A percentile compares a stretch with the other conserved stretches of the same genome.
These are phyloP conservation scores for Mus caroli DNA, from an alignment of 2,797 vertebrate genomes.

Conservation along the genomic window DNA sequence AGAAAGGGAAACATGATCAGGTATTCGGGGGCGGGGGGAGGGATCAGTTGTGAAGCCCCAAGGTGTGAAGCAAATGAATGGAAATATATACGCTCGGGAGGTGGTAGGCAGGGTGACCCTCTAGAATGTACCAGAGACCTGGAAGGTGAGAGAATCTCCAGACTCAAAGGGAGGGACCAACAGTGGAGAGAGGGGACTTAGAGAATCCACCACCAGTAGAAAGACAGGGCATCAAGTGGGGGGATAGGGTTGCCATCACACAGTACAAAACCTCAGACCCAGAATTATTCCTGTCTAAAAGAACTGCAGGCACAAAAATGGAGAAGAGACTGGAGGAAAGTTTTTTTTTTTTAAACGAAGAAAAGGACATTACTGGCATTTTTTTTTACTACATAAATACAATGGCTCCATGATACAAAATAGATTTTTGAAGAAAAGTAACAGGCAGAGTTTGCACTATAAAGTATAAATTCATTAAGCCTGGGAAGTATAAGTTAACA, in stretches of 20 bases:
- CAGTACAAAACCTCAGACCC: too few species aligned
- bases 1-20: not conserved
- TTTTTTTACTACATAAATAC: not conserved
- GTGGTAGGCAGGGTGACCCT: not conserved
- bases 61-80: not conserved
- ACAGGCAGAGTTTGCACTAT: not conserved
- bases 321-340: too few species aligned
- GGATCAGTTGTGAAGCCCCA: not conserved
- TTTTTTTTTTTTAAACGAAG: not conserved
- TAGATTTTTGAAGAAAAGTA: not conserved
- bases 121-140: not conserved
- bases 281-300: too few species aligned
- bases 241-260: too few species aligned
- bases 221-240: too few species aligned
- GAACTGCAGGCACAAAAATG: too few species aligned
- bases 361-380: slow-evolving; percentile 34
- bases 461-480: slow-evolving; percentile 21
- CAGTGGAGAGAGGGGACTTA: too few species aligned
- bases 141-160: not conserved
- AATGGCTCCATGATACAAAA: not conserved
- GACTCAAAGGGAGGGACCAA: not conserved
- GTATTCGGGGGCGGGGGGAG: not conserved
- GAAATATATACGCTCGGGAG: not conserved
- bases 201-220: too few species aligned
- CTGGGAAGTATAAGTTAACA: not conserved